A percentile compares a stretch with the other conserved stretches of the same genome.
These are phyloP conservation scores for Tethya wilhelma DNA, from an alignment of 37 sponge, comb jelly and placozoan species.

Conservation along the genomic window DNA sequence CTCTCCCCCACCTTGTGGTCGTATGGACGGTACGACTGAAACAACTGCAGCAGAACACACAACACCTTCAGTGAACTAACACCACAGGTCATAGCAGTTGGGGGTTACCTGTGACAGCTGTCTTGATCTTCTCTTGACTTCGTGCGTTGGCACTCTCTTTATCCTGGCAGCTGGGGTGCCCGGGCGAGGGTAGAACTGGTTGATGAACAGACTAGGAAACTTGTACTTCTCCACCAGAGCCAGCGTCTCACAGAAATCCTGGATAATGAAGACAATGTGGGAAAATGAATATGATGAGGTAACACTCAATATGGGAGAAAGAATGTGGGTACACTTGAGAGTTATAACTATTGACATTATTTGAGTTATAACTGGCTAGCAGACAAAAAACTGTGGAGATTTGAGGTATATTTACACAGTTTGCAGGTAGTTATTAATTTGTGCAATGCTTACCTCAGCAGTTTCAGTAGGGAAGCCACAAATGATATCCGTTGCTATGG, in stretches of 20 bases:
- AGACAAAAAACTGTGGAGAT: too few relatives aligned
- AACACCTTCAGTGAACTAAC: too few relatives aligned
- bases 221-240: constrained; percentile 75
- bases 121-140: constrained; percentile 49
- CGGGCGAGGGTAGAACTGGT: constrained; percentile 99
- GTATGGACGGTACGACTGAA: constrained; percentile 89
- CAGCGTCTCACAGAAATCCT: constrained; percentile 87
- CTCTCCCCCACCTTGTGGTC: constrained; percentile 65
- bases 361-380: too few relatives aligned
- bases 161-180: constrained; percentile 97
- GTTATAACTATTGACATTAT: too few relatives aligned
- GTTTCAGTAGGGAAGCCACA: constrained; percentile 99
- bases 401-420: too few relatives aligned
- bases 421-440: background rate
- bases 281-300: background rate
- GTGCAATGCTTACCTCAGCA: constrained; percentile 51
- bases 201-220: constrained; percentile 97
- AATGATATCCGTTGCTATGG: constrained; percentile 99
- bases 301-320: background rate
- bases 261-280: background rate
- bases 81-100: constrained; percentile 25
- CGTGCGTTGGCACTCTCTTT: constrained; percentile 89
- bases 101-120: constrained; percentile 62
- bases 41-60: constrained; percentile 70
- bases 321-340: background rate